Evolutionary conservation across 2,113 vertebrate species (phyloP).

Genomic region (Phalacrocorax carbo): DNA sequence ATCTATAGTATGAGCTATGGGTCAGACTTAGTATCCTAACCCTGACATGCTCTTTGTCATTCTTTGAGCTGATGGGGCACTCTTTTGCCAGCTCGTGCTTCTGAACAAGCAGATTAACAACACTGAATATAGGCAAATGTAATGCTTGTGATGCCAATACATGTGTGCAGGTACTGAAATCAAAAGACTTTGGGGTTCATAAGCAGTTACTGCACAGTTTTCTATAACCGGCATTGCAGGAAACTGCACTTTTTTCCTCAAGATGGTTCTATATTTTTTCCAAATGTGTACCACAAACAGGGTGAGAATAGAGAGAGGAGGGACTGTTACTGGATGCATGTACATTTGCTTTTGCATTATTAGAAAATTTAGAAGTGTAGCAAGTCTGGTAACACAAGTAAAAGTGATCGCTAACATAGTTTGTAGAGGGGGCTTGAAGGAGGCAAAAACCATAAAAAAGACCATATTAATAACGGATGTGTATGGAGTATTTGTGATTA

Average conservation of each 20-base stretch:
- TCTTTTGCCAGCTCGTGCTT: background rate
- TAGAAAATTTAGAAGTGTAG: background rate
- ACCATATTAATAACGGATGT: background rate
- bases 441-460: background rate
- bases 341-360: background rate
- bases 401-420: background rate
- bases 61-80: background rate
- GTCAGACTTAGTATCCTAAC: background rate
- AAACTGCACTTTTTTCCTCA: background rate
- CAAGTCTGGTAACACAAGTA: background rate
- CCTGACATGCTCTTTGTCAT: background rate
- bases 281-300: background rate
- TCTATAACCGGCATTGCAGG: background rate
- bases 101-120: background rate
- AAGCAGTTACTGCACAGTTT: background rate
- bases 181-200: background rate
- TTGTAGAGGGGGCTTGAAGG: background rate
- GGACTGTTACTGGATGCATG: background rate
- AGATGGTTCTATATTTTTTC: background rate
- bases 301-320: background rate
- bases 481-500: background rate
- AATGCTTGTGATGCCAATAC: background rate
- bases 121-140: background rate
- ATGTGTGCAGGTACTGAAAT: background rate
- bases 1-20: background rate